These are phyloP conservation scores for Bungarus multicinctus DNA, from an alignment of 2,113 vertebrate genomes.

Conservation along the genomic window DNA sequence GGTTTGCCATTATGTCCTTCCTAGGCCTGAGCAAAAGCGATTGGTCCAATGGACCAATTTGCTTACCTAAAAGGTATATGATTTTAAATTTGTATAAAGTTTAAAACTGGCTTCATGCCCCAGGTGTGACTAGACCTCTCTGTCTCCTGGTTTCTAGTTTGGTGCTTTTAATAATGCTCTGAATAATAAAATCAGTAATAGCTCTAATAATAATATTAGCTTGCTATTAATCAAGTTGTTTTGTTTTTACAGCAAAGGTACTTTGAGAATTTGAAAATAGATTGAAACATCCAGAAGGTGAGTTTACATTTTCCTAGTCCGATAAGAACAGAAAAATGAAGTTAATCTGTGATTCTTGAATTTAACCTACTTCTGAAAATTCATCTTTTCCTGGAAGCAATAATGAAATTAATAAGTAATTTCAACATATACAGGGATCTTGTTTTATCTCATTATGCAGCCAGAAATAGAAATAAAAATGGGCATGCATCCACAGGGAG, in stretches of 20 bases:
- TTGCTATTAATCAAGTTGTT: neutral
- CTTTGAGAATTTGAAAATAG: slow-evolving; percentile 1
- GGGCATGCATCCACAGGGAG: neutral
- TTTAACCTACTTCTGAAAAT: slow-evolving; percentile 67
- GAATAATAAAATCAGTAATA: neutral
- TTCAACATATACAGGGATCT: slow-evolving; percentile 21
- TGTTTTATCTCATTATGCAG: neutral
- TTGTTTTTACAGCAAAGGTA: neutral
- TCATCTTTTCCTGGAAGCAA: slow-evolving; percentile 61
- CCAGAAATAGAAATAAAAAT: neutral
- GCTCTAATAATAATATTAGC: neutral
- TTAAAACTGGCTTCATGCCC: neutral
- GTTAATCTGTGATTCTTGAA: slow-evolving; percentile 33
- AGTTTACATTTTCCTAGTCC: slow-evolving; percentile 57
- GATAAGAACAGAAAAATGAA: slow-evolving; percentile 27
- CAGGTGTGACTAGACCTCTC: neutral
- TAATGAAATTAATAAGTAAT: slow-evolving; percentile 55
- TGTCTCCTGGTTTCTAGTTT: neutral
- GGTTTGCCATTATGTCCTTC: neutral
- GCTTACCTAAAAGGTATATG: too few relatives aligned
- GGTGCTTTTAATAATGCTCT: neutral
- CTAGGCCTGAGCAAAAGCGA: neutral
- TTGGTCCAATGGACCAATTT: too few relatives aligned
- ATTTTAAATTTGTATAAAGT: too few relatives aligned
- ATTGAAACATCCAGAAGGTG: slow-evolving; percentile 32